These are phyloP conservation scores for Lophius americanus DNA, from an alignment of 2,797 vertebrate genomes.

Conservation along the genomic window DNA sequence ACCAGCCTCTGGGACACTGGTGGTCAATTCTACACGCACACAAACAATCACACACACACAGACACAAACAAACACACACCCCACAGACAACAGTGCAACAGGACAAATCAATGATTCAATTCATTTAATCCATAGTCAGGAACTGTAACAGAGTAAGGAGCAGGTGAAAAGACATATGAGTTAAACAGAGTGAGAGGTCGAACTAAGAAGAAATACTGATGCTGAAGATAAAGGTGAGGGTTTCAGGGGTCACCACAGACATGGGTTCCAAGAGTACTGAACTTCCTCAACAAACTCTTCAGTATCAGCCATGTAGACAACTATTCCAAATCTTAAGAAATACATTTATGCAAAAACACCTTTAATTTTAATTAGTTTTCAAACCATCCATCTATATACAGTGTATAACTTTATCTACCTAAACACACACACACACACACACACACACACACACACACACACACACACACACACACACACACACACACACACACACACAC, in stretches of 20 bases:
- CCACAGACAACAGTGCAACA: neutral
- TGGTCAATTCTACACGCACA: slow-evolving; percentile 88
- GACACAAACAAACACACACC: slow-evolving; percentile 31
- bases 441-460: slow-evolving; percentile 10
- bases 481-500: slow-evolving; percentile 10
- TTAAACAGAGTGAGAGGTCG: neutral
- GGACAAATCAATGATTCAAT: neutral
- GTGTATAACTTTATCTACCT: neutral
- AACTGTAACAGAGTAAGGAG: neutral
- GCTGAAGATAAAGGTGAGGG: neutral
- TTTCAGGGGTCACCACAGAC: neutral
- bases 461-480: neutral
- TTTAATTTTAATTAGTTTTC: too few relatives aligned
- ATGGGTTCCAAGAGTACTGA: neutral
- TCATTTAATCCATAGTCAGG: neutral
- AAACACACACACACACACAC: slow-evolving; percentile 8
- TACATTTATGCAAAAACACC: too few relatives aligned
- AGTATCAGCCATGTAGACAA: too few relatives aligned
- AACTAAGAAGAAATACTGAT: slow-evolving; percentile 2
- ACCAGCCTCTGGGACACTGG: slow-evolving; percentile 97
- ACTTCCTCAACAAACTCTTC: too few relatives aligned
- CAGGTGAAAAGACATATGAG: neutral
- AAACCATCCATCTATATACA: too few relatives aligned
- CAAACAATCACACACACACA: slow-evolving; percentile 38
- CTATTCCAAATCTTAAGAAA: too few relatives aligned